phyloP scores from a whole-genome alignment of 1,140 invertebrate genomes.

The Hycleus phaleratus region DNA sequence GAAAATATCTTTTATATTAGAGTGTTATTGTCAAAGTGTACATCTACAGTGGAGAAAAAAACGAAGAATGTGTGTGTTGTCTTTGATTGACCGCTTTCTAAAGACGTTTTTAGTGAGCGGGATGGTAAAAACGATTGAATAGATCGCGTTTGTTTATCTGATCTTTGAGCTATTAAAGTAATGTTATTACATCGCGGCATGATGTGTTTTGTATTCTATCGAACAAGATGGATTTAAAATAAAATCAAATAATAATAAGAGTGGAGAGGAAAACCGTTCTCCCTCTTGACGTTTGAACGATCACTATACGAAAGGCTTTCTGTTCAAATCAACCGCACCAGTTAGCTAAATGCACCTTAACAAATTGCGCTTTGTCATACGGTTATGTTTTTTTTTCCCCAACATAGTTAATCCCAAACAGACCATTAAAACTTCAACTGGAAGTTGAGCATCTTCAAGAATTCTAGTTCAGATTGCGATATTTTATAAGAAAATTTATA shows the following conservation, averaged over 20 bases:
- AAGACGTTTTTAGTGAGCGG: conserved; percentile 13
- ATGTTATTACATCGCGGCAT: conserved; percentile 14
- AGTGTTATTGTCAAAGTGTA: no score
- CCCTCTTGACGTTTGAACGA: conserved; percentile 14
- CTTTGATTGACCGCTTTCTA: conserved; percentile 15
- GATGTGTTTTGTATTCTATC: conserved; percentile 8
- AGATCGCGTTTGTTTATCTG: conserved; percentile 12
- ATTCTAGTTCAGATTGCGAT: no score
- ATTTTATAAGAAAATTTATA: no score
- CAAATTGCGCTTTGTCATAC: conserved; percentile 7
- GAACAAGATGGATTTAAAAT: conserved; percentile 1
- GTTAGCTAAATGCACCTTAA: conserved; percentile 16
- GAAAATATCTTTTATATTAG: no score
- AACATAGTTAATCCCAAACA: no score
- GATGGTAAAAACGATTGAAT: conserved; percentile 10
- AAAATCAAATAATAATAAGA: no score
- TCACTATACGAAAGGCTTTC: conserved; percentile 9
- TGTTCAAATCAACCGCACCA: conserved; percentile 11
- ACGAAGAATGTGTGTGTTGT: not conserved
- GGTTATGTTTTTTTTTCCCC: no score
- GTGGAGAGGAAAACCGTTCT: not conserved
- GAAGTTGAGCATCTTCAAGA: no score
- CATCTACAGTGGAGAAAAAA: no score
- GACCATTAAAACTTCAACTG: no score
- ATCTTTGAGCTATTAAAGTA: conserved; percentile 14